phyloP scores from a whole-genome alignment of 2,888 invertebrate genomes.

The Pelosia muscerda region DNA sequence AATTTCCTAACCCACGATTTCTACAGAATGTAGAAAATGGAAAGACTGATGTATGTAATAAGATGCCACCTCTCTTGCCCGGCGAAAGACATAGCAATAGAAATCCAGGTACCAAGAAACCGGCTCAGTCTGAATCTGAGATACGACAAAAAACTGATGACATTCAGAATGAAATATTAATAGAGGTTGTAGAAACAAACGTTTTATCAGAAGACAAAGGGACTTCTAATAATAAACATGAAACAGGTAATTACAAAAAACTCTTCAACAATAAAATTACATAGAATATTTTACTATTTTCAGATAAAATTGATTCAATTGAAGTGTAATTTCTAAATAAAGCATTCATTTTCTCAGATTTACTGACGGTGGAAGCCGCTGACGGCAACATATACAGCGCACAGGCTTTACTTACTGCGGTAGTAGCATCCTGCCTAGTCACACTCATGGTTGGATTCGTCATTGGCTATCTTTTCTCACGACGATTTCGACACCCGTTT shows the following conservation, averaged over 20 bases:
- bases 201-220: constrained; percentile 86
- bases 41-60: constrained; percentile 88
- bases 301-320: neutral
- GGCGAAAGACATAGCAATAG: constrained; percentile 77
- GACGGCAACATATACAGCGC: constrained; percentile 92
- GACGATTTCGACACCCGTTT: constrained; percentile 91
- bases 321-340: neutral
- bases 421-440: constrained; percentile 92
- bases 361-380: constrained; percentile 84
- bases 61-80: constrained; percentile 77
- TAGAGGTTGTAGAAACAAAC: constrained; percentile 89
- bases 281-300: neutral
- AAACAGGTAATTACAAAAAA: constrained; percentile 70
- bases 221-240: constrained; percentile 80
- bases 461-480: constrained; percentile 93
- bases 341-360: constrained; percentile 60
- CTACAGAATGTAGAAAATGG: constrained; percentile 92
- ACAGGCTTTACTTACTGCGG: constrained; percentile 92
- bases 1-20: constrained; percentile 88
- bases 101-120: constrained; percentile 81
- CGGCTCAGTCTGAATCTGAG: constrained; percentile 79
- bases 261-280: neutral
- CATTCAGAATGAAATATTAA: constrained; percentile 89
- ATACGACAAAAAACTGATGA: constrained; percentile 85
- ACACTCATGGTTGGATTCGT: constrained; percentile 94